A percentile compares a stretch with the other conserved stretches of the same genome.
Evolutionary conservation across 1,140 invertebrate species (phyloP).

Genomic region (Eumaeus atala): DNA sequence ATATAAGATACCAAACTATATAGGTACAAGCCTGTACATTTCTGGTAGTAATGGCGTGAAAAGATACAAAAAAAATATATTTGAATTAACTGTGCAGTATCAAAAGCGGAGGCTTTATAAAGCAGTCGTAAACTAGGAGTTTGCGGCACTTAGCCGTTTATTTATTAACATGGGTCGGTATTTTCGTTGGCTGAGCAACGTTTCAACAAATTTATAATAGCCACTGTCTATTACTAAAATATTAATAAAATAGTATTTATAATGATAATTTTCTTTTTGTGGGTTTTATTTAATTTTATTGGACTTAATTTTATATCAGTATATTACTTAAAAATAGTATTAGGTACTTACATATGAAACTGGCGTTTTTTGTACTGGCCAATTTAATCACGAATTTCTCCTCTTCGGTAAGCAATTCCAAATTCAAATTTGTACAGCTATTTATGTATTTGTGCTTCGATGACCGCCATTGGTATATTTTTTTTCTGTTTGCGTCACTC

Average conservation of each 20-base stretch:
- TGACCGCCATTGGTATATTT: too few relatives aligned
- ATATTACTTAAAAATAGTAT: too few relatives aligned
- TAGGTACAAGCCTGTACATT: not conserved
- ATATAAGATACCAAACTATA: too few relatives aligned
- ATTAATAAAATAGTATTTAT: not conserved
- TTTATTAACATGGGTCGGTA: slow-evolving; percentile 11
- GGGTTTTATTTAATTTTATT: too few relatives aligned
- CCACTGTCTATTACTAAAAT: not conserved
- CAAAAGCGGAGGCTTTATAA: slow-evolving; percentile 6
- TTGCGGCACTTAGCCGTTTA: slow-evolving; percentile 9
- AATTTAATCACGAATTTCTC: too few relatives aligned
- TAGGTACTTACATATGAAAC: too few relatives aligned
- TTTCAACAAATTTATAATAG: slow-evolving; percentile 6
- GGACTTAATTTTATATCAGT: too few relatives aligned
- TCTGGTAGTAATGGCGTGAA: slow-evolving; percentile 7
- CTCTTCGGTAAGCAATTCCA: too few relatives aligned
- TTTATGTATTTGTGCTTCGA: too few relatives aligned
- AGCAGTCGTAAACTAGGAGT: slow-evolving; percentile 9
- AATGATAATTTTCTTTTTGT: not conserved
- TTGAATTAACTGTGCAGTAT: slow-evolving; percentile 9
- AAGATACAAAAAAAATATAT: slow-evolving; percentile 7
- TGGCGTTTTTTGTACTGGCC: too few relatives aligned
- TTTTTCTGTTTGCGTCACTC: too few relatives aligned
- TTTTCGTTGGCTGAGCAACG: not conserved
- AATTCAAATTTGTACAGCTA: too few relatives aligned